Conservation (phyloP, 1,140 invertebrate species). For the Drosophila trapezifrons region DNA sequence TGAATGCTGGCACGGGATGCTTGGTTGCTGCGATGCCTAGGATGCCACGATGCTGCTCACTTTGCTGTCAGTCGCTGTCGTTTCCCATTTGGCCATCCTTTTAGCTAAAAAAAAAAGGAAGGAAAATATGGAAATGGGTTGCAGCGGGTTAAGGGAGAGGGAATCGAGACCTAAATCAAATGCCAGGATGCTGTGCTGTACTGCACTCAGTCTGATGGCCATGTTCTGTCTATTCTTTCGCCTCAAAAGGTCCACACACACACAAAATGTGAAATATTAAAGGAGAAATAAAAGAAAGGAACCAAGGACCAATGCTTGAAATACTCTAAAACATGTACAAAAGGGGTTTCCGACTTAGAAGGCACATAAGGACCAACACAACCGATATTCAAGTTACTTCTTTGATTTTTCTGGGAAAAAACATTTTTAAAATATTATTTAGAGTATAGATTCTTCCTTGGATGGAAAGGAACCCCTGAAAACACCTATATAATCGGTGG, state of each 20-base stretch:
- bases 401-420: no score
- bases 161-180: slow-evolving; percentile 21
- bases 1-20: slow-evolving; percentile 17
- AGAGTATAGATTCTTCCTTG: no score
- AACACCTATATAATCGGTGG: background rate
- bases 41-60: slow-evolving; percentile 23
- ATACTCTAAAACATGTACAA: background rate
- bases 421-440: no score
- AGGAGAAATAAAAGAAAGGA: background rate
- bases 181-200: background rate
- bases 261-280: slow-evolving; percentile 1
- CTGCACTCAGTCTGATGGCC: slow-evolving; percentile 27
- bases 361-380: no score
- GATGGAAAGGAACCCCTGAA: no score
- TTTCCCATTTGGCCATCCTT: slow-evolving; percentile 46
- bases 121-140: slow-evolving; percentile 14
- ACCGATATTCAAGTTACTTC: no score
- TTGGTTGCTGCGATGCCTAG: background rate
- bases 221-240: slow-evolving; percentile 18
- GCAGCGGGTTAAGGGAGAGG: slow-evolving; percentile 10
- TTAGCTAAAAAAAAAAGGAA: slow-evolving; percentile 16
- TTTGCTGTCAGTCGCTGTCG: slow-evolving; percentile 64
- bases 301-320: background rate
- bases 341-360: no score
- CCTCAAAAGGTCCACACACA: slow-evolving; percentile 9